Base-by-base conservation (phyloP, 1,140 invertebrate species). In the Trichonephila inaurata region DNA sequence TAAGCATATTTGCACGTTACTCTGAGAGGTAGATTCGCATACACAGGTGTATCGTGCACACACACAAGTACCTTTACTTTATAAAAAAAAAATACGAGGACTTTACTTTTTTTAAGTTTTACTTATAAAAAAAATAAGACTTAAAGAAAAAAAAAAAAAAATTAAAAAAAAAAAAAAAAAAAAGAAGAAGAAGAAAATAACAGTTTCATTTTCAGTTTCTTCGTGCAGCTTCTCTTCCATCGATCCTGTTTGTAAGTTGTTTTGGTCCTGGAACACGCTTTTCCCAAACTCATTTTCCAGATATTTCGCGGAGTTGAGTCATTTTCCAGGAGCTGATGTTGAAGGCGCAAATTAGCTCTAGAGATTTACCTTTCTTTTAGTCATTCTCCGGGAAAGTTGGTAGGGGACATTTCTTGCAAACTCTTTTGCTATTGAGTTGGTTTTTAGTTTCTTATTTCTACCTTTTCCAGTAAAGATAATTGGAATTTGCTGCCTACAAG, bases 181-280 rank as follows among this genome's bases (percentile, higher is more conserved):
- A 44, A 44, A 4, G 44, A 7, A 7, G 44, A 7, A 51, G 51
- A 51, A 12, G 51, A 12, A 12, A 51, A 51, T 51, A 51, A 51
- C 51, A 51, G 51, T 51, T 51, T 51, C 51, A 51, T 51, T 51
- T 51, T 51, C 10, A 51, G 51, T 51, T 51, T 24, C 3, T 14
- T 4, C 14, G n/a, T 14, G n/a, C n/a, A 69, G 66, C 24, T 69
- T 69, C 24, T n/a, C 21, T 66, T 19, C 12, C 64, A 69, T 69
- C 66, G 66, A 69, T 69, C 66, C 66, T 69, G 66, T 24, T 69
- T 69, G 24, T 69, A 69, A 69, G 66, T 28, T 69, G 66, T 69
- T 69, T 24, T 69, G 12, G 66, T 21, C 2, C 10, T 28, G 66
- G 10, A n/a, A 69, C 66, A 69, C 0, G n/a, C 21, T 24, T 69